A percentile compares a stretch with the other conserved stretches of the same genome.
Evolutionary conservation across 1,140 invertebrate species (phyloP).

Genomic region (Watersipora subatra): DNA sequence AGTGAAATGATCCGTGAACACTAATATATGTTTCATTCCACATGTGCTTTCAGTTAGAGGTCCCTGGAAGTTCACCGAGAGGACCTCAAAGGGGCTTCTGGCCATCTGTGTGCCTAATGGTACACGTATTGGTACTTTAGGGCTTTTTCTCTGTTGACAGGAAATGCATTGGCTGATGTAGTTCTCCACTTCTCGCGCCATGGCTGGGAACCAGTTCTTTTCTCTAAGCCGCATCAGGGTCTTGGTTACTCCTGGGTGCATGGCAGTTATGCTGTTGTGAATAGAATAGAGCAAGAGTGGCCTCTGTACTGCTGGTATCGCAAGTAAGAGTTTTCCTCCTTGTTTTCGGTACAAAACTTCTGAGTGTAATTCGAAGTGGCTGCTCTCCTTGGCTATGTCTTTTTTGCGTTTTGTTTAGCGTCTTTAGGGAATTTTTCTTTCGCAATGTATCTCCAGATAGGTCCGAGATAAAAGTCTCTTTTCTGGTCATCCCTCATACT

Average conservation of each 20-base stretch:
- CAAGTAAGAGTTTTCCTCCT: not conserved
- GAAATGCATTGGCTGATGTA: conserved; percentile 11
- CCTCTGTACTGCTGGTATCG: not conserved
- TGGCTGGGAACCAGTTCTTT: conserved; percentile 12
- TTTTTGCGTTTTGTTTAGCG: not conserved
- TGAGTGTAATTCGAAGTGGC: not conserved
- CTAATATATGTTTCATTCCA: conserved; percentile 15
- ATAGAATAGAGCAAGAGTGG: not conserved
- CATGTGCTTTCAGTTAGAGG: conserved; percentile 6
- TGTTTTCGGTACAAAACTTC: not conserved
- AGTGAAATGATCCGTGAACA: conserved; percentile 14
- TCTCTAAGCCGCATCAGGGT: conserved; percentile 6
- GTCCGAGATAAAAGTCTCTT: not conserved
- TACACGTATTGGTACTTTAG: not conserved
- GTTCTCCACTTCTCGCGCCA: conserved; percentile 8
- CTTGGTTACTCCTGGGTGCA: conserved; percentile 8
- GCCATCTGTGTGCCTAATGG: not conserved
- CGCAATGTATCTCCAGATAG: not conserved
- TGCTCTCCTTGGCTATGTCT: not conserved
- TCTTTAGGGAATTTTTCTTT: not conserved
- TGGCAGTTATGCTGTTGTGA: conserved; percentile 8
- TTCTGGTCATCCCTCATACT: not conserved
- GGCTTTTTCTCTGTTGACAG: conserved; percentile 12
- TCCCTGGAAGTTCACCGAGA: conserved; percentile 4
- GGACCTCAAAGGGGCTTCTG: not conserved